Base-by-base conservation (phyloP, 30 jellyfish, hydroid and myxozoan species). In the Turritopsis dohrnii region DNA sequence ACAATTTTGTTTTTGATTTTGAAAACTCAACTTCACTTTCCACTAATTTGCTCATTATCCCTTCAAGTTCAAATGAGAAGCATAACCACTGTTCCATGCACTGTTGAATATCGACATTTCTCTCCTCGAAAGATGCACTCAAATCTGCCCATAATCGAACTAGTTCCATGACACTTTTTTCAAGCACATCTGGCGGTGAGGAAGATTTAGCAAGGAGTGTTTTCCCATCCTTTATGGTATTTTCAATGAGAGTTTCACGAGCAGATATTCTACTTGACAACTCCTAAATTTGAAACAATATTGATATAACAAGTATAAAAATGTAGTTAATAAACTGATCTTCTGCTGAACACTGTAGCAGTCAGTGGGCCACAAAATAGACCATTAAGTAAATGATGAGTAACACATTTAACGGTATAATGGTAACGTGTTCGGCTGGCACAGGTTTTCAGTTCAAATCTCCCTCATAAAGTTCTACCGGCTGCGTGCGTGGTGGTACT, bases 21-120 rank as follows among this genome's bases (percentile, higher is more conserved):
- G 72, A 75, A 22, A 91, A 60, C 9, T 65, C 73, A 3, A 84
- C 26, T 71, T 91, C 97, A 60, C 75, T 79, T 53, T 91, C 90
- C 29, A 75, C 91, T n/a, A 91, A 79, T 13, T 53, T 60, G 21
- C 85, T 94, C 86, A 91, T 79, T 17, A 87, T 29, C 27, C 79
- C 66, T 74, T 91, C 89, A 18, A 91, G 84, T 75, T 86, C 91
- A 16, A 74, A 71, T 22, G 89, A 80, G 53, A 80, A 91, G 0
- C 77, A 81, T 74, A 54, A 29, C 96, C 92, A 86, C 9, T 84
- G 89, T 28, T 84, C 89, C 74, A 30, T 24, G 28, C 52, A 74
- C 18, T 75, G 94, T 52, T 83, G 90, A 7, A 83, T 41, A 25
- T 90, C 97, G n/a, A 29, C 31, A 71, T 65, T 65, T 24, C 87